A percentile compares a stretch with the other conserved stretches of the same genome.
Evolutionary conservation across 1,140 invertebrate genomes (phyloP).

Genomic region (Cephus cinctus): DNA sequence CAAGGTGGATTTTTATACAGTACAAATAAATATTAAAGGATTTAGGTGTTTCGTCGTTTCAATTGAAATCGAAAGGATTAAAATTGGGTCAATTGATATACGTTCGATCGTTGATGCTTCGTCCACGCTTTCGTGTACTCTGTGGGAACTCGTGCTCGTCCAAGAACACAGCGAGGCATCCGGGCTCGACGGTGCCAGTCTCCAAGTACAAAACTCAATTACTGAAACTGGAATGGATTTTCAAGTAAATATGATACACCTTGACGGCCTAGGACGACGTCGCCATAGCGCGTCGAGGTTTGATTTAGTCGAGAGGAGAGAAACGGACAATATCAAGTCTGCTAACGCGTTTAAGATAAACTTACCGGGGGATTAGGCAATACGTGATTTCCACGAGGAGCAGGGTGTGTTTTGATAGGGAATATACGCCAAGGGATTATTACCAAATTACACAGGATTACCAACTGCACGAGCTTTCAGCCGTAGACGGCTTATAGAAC

Average conservation of each 20-base stretch:
- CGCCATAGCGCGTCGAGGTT: no score
- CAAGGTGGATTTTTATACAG: no score
- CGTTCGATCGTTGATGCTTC: no score
- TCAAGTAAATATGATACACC: conserved; percentile 6
- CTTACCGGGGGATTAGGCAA: conserved; percentile 24
- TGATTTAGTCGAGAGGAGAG: no score
- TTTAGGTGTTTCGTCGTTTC: no score
- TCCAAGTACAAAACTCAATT: conserved; percentile 5
- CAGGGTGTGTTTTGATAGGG: conserved; percentile 2
- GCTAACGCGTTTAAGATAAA: conserved; percentile 35
- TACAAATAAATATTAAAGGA: no score
- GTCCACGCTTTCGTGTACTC: no score
- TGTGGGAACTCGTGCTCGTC: no score
- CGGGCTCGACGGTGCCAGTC: background rate
- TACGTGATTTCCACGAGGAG: conserved; percentile 33
- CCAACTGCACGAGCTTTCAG: conserved; percentile 3
- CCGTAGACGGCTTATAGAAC: background rate
- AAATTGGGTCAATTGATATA: no score
- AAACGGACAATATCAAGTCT: no score
- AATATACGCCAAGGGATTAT: conserved; percentile 34
- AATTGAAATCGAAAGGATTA: no score
- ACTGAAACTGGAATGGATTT: background rate
- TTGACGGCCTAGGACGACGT: background rate
- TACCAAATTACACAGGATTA: conserved; percentile 40
- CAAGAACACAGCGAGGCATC: no score